Percentiles rank a stretch among this genome's conserved stretches.
phyloP scores from a whole-genome alignment of 1,140 invertebrate species.

The Aleiodes sp. region DNA sequence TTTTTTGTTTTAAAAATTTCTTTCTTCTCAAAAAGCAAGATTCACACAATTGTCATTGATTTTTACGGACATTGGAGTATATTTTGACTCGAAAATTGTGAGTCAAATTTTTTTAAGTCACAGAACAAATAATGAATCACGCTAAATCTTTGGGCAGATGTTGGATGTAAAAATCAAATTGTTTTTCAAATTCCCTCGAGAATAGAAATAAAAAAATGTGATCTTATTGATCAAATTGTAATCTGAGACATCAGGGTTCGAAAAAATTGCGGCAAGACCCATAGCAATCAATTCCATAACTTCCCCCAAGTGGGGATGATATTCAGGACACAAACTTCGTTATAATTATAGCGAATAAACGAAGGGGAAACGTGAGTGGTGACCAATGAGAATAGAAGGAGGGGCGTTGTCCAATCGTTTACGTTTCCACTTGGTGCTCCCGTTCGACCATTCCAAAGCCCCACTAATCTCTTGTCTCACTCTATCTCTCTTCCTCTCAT shows the following conservation, averaged over 20 bases:
- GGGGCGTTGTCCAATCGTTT: constrained; percentile 13
- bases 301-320: background rate
- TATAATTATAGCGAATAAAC: constrained; percentile 1
- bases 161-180: too few relatives aligned
- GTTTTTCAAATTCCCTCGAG: too few relatives aligned
- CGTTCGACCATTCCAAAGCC: constrained; percentile 15
- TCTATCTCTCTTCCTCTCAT: background rate
- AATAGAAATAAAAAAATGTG: too few relatives aligned
- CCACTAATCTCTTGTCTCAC: background rate
- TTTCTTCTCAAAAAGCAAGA: background rate
- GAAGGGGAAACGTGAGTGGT: background rate
- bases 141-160: too few relatives aligned
- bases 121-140: too few relatives aligned
- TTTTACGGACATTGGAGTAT: too few relatives aligned
- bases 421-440: background rate
- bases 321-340: background rate
- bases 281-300: background rate
- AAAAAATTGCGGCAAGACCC: too few relatives aligned
- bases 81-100: background rate
- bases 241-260: too few relatives aligned
- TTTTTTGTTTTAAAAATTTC: constrained; percentile 27
- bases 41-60: too few relatives aligned
- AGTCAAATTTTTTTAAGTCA: background rate
- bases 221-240: too few relatives aligned
- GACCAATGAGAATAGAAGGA: constrained; percentile 2